Evolutionary conservation across 2,113 vertebrate species (phyloP).

Genomic region (Cochlearius cochlearius): DNA sequence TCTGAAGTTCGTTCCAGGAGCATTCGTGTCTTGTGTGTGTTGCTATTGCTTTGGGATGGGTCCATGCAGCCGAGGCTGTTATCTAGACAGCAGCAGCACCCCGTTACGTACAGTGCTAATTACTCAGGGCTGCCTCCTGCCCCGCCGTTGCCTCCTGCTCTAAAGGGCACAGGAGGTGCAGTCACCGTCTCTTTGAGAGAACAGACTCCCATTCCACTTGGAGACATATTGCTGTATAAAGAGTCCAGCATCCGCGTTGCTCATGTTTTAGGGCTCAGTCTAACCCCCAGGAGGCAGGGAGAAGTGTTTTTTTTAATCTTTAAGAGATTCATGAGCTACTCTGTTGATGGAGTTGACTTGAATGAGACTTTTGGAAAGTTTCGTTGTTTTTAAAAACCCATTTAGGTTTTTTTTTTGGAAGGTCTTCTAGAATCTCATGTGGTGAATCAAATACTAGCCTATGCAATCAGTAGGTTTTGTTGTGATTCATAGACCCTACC

Average conservation of each 20-base stretch:
- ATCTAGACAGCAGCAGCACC: background rate
- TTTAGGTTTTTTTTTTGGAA: background rate
- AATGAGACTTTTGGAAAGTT: background rate
- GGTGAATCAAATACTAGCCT: background rate
- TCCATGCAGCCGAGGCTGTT: background rate
- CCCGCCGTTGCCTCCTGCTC: background rate
- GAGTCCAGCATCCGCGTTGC: background rate
- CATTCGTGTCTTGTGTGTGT: background rate
- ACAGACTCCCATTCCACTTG: background rate
- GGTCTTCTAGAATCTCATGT: background rate
- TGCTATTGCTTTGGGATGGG: background rate
- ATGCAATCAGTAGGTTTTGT: background rate
- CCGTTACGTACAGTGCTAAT: accelerated
- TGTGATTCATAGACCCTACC: background rate
- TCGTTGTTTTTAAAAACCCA: background rate
- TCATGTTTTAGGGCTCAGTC: background rate
- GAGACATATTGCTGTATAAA: background rate
- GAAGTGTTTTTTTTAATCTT: background rate
- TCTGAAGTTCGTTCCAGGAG: background rate
- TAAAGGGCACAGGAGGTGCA: background rate
- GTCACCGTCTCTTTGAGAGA: background rate
- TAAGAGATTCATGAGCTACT: background rate
- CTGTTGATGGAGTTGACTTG: background rate
- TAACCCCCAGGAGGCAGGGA: background rate
- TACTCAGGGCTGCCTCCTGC: background rate